phyloP scores from a whole-genome alignment of 2,888 invertebrate species.

The Shargacucullia verbasci region DNA sequence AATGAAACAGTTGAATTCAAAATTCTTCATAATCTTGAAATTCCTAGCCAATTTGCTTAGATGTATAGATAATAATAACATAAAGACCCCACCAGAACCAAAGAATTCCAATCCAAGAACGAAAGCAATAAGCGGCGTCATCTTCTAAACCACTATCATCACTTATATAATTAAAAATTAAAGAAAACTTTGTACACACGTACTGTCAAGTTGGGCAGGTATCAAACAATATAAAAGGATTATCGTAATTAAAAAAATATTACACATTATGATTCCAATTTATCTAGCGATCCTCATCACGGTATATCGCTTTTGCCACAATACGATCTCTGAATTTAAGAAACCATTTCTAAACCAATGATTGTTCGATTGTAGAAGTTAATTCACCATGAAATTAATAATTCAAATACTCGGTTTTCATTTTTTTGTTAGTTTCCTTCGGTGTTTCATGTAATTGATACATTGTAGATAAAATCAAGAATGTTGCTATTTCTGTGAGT shows the following conservation, averaged over 20 bases:
- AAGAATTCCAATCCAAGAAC: slow-evolving; percentile 23
- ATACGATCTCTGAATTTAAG: slow-evolving; percentile 17
- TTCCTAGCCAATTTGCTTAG: too few relatives aligned
- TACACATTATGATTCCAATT: slow-evolving; percentile 42
- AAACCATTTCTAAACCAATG: slow-evolving; percentile 46
- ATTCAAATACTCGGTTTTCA: slow-evolving; percentile 43
- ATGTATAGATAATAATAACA: slow-evolving; percentile 1
- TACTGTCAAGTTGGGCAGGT: slow-evolving; percentile 62
- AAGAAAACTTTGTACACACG: slow-evolving; percentile 38
- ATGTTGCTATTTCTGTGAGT: slow-evolving; percentile 37
- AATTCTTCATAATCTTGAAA: neutral
- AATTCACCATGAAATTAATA: slow-evolving; percentile 77
- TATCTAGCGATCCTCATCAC: slow-evolving; percentile 47
- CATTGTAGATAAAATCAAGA: slow-evolving; percentile 26
- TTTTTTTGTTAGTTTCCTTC: slow-evolving; percentile 30
- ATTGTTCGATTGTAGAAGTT: slow-evolving; percentile 48
- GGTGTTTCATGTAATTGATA: slow-evolving; percentile 51
- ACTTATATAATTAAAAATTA: slow-evolving; percentile 22
- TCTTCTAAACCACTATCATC: slow-evolving; percentile 8
- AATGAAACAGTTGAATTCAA: neutral
- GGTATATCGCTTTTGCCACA: slow-evolving; percentile 11
- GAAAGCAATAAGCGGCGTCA: slow-evolving; percentile 21
- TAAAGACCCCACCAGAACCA: slow-evolving; percentile 9
- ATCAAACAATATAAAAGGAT: slow-evolving; percentile 46
- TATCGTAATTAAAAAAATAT: slow-evolving; percentile 43